Evolutionary conservation across 1,140 invertebrate genomes (phyloP), one percentile per base, ranked within the genome.

Genomic region (Drosophila serrata): DNA sequence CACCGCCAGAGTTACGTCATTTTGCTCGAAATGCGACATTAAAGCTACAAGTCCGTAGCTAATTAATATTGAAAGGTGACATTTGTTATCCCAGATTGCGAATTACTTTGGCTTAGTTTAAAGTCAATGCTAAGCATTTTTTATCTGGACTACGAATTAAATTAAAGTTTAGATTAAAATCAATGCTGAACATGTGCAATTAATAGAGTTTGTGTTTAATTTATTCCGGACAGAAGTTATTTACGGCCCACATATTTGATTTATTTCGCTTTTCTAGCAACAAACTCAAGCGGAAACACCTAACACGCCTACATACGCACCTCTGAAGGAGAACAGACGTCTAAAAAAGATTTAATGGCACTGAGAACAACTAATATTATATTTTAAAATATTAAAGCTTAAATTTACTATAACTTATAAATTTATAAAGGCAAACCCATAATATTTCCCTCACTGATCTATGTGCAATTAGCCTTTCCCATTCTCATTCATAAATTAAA

Each of bases 1-100:
- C 63, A 43, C 31, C n/a, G 61, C n/a, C 19, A 15, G 12, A 58
- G 68, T 86, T 81, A 86, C 82, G 82, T 86, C 82, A 85, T 85
- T 85, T 46, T 37, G 63, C 62, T 63, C 37, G 19, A 59, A 85
- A 62, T 76, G 60, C 49, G 56, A 60, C 45, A 59, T 49, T 40
- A 67, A 65, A 53, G 56, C 55, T 33, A 5, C 42, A 75, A 63
- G 27, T 22, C 33, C 43, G 57, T 33, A 53, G 40, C 57, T 43
- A 59, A 53, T 45, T 24, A 43, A 27, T 40, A 48, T 40, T 19
- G 19, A 56, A 74, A 42, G 51, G 46, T 60, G 73, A 43, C 61
- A 67, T 68, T 76, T 59, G 17, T 59, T 68, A 40, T 53, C 27
- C 22, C 27, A 48, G 24, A 31, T 39, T 22, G 29, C 13, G 7